Evolutionary conservation across 2,113 vertebrate species (phyloP).

Genomic region (Mobula hypostoma): DNA sequence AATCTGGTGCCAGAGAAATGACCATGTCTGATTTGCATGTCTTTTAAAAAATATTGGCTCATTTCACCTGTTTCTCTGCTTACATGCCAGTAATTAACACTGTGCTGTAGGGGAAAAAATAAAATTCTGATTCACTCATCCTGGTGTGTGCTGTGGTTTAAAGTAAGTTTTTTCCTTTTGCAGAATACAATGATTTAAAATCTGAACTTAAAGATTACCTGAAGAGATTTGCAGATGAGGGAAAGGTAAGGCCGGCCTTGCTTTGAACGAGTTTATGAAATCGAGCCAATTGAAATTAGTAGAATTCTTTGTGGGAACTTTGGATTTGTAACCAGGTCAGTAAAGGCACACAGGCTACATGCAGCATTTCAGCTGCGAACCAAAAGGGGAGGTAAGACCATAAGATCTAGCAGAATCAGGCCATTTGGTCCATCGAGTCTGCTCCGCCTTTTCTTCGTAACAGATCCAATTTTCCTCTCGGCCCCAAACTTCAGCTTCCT

Average conservation of each 20-base stretch:
- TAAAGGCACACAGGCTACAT: background rate
- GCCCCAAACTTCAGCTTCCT: too few species aligned
- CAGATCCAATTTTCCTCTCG: too few species aligned
- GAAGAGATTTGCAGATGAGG: conserved; percentile 76
- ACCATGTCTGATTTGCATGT: background rate
- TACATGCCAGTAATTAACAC: background rate
- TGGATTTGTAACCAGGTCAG: background rate
- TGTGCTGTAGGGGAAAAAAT: background rate
- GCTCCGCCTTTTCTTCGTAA: too few species aligned
- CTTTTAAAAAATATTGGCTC: background rate
- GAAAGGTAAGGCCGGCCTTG: conserved; percentile 66
- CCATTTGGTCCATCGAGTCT: too few species aligned
- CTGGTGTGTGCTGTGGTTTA: background rate
- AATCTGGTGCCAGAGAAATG: background rate
- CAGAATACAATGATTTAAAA: conserved; percentile 85
- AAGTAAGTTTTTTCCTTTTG: conserved; percentile 30
- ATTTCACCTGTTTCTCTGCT: background rate
- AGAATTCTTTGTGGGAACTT: background rate
- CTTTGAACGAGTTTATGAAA: background rate
- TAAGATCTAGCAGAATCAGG: too few species aligned
- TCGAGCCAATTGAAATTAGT: background rate
- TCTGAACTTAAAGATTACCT: conserved; percentile 76
- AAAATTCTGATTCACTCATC: too few species aligned
- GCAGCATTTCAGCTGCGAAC: too few species aligned
- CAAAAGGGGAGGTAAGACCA: too few species aligned